These are phyloP conservation scores for Nannospalax galili DNA, from an alignment of 2,113 vertebrate genomes.

Conservation along the genomic window DNA sequence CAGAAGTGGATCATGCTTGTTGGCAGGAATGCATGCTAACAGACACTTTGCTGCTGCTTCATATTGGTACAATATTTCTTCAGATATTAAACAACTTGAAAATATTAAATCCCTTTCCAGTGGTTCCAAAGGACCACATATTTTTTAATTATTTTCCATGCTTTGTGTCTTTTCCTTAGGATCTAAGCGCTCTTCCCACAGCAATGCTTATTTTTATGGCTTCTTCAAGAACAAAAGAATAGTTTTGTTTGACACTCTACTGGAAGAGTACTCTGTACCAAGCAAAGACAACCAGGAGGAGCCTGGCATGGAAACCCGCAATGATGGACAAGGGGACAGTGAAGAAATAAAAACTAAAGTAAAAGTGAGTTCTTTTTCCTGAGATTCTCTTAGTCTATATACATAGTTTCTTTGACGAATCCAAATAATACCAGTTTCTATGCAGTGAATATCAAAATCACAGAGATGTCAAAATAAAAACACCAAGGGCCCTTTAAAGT, in stretches of 20 bases:
- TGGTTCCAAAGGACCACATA: constrained; percentile 47
- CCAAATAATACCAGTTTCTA: constrained; percentile 22
- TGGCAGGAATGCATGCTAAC: background rate
- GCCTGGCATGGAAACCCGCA: constrained; percentile 74
- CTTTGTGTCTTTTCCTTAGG: constrained; percentile 86
- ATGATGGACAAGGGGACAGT: constrained; percentile 86
- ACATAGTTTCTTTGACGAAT: constrained; percentile 35
- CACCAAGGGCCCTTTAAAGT: background rate
- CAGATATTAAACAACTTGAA: constrained; percentile 45
- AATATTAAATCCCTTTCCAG: constrained; percentile 56
- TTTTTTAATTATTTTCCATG: constrained; percentile 73
- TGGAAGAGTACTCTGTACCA: constrained; percentile 96
- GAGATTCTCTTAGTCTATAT: constrained; percentile 60
- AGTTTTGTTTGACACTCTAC: constrained; percentile 97
- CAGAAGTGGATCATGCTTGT: background rate
- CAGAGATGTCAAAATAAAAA: constrained; percentile 27
- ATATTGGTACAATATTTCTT: constrained; percentile 31
- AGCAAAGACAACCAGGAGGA: constrained; percentile 91
- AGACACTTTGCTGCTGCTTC: background rate
- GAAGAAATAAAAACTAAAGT: constrained; percentile 87
- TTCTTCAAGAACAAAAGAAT: constrained; percentile 99
- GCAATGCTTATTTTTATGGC: constrained; percentile 99
- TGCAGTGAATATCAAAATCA: constrained; percentile 3
- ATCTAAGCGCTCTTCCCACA: constrained; percentile 98
- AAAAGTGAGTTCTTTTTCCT: constrained; percentile 85